phyloP scores from a whole-genome alignment of 2,797 vertebrate genomes.

The Pipistrellus pygmaeus region DNA sequence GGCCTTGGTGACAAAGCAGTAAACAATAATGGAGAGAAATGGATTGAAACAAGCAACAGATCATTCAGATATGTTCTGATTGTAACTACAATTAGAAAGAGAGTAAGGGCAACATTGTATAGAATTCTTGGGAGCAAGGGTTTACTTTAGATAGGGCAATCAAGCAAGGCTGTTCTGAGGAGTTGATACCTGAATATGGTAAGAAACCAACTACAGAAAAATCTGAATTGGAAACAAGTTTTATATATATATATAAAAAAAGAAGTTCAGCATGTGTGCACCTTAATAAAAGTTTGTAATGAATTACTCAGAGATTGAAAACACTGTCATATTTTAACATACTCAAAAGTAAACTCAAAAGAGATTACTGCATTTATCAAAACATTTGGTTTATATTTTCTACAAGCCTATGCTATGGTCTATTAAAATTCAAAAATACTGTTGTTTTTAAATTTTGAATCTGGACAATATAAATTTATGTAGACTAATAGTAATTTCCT shows the following conservation, averaged over 20 bases:
- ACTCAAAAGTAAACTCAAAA: slow-evolving; percentile 11
- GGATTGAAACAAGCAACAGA: neutral
- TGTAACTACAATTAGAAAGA: neutral
- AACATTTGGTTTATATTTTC: slow-evolving; percentile 45
- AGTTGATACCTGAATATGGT: neutral
- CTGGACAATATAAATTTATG: neutral
- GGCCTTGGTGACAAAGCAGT: neutral
- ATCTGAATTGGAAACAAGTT: slow-evolving; percentile 11
- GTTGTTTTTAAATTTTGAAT: neutral
- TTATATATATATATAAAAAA: neutral
- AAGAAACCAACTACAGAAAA: slow-evolving; percentile 10
- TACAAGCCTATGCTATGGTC: neutral
- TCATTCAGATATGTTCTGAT: neutral
- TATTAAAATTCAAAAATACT: slow-evolving; percentile 18
- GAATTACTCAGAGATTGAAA: slow-evolving; percentile 11
- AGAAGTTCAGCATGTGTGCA: neutral
- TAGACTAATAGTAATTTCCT: slow-evolving; percentile 25
- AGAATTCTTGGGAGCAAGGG: neutral
- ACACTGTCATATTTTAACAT: neutral
- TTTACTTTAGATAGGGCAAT: neutral
- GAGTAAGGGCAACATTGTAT: neutral
- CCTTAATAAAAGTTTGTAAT: slow-evolving; percentile 33
- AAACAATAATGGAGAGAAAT: neutral
- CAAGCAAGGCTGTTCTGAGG: neutral
- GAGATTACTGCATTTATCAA: neutral